Evolutionary conservation across 2,797 vertebrate genomes (phyloP), one percentile per base, ranked within the genome.

Genomic region (Anabas testudineus): DNA sequence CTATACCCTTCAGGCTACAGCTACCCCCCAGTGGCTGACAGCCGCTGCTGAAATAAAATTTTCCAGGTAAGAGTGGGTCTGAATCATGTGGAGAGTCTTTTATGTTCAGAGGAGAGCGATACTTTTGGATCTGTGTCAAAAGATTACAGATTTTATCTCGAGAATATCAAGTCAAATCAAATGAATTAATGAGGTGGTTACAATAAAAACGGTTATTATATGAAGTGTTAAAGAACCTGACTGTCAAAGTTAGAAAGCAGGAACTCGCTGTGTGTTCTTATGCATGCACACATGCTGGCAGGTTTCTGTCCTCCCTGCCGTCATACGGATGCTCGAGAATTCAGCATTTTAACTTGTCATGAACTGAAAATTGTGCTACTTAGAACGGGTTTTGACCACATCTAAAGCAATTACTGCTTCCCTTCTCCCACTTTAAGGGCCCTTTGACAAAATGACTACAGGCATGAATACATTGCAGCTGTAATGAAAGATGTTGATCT

Each of bases 391-490:
- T 85, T 76, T 74, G 54, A 80, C 70, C 77, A 77, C 65, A 78
- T 84, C 47, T 61, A 39, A 74, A n/a, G 76, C 67, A 86, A 76
- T 75, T 67, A 77, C 65, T 47, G 45, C 53, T 42, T 69, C 43
- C 43, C 65, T 45, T 74, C 30, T 57, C 58, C 45, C 65, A 71
- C 53, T 52, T 32, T 75, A 79, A 74, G 72, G 54, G 41, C 65
- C 55, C 37, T 66, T 72, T 85, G 57, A 77, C 46, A 65, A 76
- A 84, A 87, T 76, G 68, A 76, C 78, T 77, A 67, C 58, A 37
- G 79, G 85, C 74, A 72, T 78, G 73, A 87, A 87, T 80, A 66
- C 62, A 78, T 84, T 58, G 54, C 63, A 74, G 14, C 26, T 53
- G 47, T 55, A 73, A 85, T 83, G 57, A 82, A 82, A 81, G 77